Evolutionary conservation across 1,140 invertebrate species (phyloP).

Genomic region (Trinorchestia longiramus): DNA sequence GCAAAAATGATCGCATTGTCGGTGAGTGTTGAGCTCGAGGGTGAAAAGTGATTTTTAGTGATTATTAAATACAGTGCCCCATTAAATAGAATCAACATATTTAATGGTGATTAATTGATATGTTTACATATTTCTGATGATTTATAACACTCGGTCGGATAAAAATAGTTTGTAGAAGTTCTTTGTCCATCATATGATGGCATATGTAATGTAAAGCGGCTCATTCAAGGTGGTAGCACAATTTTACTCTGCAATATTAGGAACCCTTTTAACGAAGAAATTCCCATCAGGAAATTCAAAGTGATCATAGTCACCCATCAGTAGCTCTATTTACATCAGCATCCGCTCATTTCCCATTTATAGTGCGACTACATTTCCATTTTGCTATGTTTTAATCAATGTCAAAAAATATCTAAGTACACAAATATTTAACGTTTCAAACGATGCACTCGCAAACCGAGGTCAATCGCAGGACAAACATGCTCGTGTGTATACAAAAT

Average conservation of each 20-base stretch:
- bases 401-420: neutral
- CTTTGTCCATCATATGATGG: neutral
- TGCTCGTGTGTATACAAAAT: too few species aligned
- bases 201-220: neutral
- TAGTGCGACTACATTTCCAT: neutral
- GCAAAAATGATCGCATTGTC: slow-evolving; percentile 37
- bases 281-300: neutral
- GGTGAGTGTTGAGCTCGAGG: slow-evolving; percentile 7
- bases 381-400: neutral
- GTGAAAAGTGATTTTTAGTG: neutral
- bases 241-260: neutral
- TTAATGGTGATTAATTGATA: neutral
- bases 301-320: neutral
- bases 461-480: too few species aligned
- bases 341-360: neutral
- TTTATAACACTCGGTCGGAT: neutral
- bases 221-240: too few species aligned
- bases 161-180: neutral
- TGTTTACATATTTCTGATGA: neutral
- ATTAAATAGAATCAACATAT: too few species aligned
- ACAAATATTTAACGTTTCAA: neutral
- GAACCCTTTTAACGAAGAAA: neutral
- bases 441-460: neutral
- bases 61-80: too few species aligned
- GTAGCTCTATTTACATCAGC: neutral